Evolutionary conservation across 2,113 vertebrate species (phyloP), one percentile per base, ranked within the genome.

Genomic region (Canis aureus): DNA sequence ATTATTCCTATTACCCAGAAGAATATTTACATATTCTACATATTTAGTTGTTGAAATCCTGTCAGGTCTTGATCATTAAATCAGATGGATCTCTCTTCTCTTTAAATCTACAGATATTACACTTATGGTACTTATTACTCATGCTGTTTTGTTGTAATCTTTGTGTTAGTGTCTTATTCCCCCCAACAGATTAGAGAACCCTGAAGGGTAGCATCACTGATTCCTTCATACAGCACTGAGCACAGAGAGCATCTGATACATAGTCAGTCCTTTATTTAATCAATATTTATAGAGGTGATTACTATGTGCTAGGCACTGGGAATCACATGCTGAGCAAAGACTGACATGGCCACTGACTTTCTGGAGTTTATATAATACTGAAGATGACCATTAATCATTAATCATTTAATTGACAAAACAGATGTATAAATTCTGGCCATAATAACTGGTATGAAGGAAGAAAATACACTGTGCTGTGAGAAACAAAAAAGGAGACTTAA

Each of bases 41-140:
- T 69, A 94, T 79, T 80, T 79, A 43, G 27, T 88, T 71, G 7
- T 22, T 94, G 62, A 94, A 88, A 94, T 51, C 35, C 22, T 78
- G 22, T 80, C 29, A 89, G 53, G 62, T 88, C 20, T 81, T 88
- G 29, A 51, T 62, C 74, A 88, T 29, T 32, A 20, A 80, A 88
- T 88, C 93, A 51, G 20, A 71, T 71, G 22, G 19, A 51, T 80
- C 53, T 71, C 53, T 80, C 35, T 94, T 88, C 27, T 94, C 49
- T 57, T 79, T 67, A 8, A 60, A 81, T 35, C 53, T 60, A 53
- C 51, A 11, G 59, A 71, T 89, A 81, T 71, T 89, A 94, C 8
- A 85, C 32, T 22, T 49, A 79, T 35, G 29, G 84, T 88, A 80
- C 23, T 51, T 94, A 69, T 94, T 94, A 81, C 35, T 66, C 55